Evolutionary conservation across 2,797 vertebrate genomes (phyloP), one percentile per base, ranked within the genome.

Genomic region (Cyclopterus lumpus): DNA sequence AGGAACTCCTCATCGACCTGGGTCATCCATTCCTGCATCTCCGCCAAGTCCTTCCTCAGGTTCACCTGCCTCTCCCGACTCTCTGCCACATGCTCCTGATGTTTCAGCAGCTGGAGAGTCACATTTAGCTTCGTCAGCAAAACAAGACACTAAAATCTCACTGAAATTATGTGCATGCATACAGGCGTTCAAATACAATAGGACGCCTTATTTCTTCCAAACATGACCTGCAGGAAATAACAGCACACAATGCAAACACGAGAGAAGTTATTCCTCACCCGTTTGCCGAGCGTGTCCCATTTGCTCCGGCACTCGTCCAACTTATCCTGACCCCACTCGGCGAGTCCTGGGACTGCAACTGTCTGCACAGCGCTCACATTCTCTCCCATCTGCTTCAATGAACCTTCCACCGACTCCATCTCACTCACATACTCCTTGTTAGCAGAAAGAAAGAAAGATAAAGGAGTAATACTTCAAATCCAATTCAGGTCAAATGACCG

Each of bases 21-120:
- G 5, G 93, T 81, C 95, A 99, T 97, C 98, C 98, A 99, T 74
- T 99, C 98, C 90, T 97, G 96, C 98, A 99, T 99, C 94, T 99
- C 98, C 2, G 94, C 95, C 94, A 99, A 92, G 91, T 99, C 98
- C 86, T 99, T 99, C 93, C 94, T 97, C 86, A 99, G 89, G 93
- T 99, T 99, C 89, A 94, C 87, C 81, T 96, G 95, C 92, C 95
- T 97, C 91, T 99, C 98, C 82, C 96, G 96, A 87, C 91, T 96
- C 90, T 99, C 98, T 26, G 94, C 93, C 86, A 96, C 89, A 12
- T 89, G 91, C 38, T 95, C 95, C 89, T 96, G 97, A 40, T 96
- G 96, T 89, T 90, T 91, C 93, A 95, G 67, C 64, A 99, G 92
- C 98, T 99, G 92, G 38, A 88, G 66, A 79, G 12, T 76, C 72